These are phyloP conservation scores for Okapia johnstoni DNA, from an alignment of 2,113 vertebrate genomes.

Conservation along the genomic window DNA sequence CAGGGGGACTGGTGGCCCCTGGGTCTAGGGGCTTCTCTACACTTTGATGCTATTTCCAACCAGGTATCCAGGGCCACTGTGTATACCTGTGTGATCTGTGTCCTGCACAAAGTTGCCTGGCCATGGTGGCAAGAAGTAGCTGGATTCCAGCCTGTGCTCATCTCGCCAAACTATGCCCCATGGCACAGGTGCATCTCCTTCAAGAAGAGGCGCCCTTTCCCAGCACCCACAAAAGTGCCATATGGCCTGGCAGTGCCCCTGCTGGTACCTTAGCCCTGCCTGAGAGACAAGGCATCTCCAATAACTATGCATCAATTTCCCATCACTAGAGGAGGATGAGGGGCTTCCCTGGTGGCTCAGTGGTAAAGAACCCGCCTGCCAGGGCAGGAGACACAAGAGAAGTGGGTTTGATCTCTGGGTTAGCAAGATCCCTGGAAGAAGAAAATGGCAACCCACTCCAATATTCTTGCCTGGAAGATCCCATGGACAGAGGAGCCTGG, in stretches of 20 bases:
- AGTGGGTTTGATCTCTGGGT: neutral
- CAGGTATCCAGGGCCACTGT: rapidly evolving
- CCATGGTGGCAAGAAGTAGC: neutral
- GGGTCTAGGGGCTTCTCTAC: rapidly evolving
- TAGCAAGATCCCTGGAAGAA: neutral
- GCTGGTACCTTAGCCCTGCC: neutral
- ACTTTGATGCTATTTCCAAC: neutral
- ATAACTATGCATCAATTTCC: neutral
- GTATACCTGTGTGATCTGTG: no score
- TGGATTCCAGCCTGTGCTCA: neutral
- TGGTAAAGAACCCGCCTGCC: neutral
- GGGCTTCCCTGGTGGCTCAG: neutral
- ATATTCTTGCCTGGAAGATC: neutral
- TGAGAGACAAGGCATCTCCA: neutral
- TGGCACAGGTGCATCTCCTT: rapidly evolving
- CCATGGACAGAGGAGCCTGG: neutral
- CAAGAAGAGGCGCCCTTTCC: rapidly evolving
- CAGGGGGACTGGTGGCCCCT: neutral
- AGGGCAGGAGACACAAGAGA: neutral
- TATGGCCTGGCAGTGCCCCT: neutral
- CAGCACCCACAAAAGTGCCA: rapidly evolving
- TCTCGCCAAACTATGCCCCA: rapidly evolving
- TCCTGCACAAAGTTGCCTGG: rapidly evolving
- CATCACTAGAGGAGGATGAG: neutral
- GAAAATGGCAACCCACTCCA: neutral